phyloP scores from a whole-genome alignment of 2,113 vertebrate genomes.

The Dascyllus trimaculatus region DNA sequence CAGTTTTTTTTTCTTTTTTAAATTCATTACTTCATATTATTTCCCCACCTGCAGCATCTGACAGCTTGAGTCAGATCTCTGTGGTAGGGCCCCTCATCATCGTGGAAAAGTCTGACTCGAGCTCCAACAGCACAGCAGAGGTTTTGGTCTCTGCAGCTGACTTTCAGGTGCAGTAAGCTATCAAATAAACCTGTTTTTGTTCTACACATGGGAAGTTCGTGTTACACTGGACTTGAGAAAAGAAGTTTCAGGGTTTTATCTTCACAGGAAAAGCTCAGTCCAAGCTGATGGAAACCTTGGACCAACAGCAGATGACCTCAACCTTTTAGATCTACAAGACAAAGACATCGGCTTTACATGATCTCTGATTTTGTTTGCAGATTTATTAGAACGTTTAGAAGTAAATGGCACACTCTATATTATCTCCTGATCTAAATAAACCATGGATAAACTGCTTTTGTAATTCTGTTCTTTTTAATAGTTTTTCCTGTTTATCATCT shows the following conservation, averaged over 20 bases:
- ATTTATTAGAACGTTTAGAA: background rate
- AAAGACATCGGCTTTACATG: no score
- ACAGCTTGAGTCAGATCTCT: constrained; percentile 42
- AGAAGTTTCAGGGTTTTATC: background rate
- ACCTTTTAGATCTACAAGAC: background rate
- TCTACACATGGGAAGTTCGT: background rate
- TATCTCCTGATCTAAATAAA: no score
- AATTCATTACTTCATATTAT: background rate
- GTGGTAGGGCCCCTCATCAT: constrained; percentile 81
- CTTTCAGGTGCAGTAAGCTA: background rate
- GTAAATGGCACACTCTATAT: background rate
- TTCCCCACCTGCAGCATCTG: constrained; percentile 21
- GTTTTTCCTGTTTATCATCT: no score
- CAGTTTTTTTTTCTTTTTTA: background rate
- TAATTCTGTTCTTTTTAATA: no score
- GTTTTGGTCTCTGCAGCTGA: background rate
- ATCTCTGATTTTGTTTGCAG: background rate
- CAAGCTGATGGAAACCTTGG: background rate
- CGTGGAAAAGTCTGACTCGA: constrained; percentile 14
- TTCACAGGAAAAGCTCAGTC: background rate
- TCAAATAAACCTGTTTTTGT: background rate
- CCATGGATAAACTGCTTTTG: no score
- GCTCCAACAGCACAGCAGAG: rapidly evolving
- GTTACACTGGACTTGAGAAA: background rate
- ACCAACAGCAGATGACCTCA: background rate